These are phyloP conservation scores for Chelidonichthys spinosus DNA, from an alignment of 2,797 vertebrate genomes.

Conservation along the genomic window DNA sequence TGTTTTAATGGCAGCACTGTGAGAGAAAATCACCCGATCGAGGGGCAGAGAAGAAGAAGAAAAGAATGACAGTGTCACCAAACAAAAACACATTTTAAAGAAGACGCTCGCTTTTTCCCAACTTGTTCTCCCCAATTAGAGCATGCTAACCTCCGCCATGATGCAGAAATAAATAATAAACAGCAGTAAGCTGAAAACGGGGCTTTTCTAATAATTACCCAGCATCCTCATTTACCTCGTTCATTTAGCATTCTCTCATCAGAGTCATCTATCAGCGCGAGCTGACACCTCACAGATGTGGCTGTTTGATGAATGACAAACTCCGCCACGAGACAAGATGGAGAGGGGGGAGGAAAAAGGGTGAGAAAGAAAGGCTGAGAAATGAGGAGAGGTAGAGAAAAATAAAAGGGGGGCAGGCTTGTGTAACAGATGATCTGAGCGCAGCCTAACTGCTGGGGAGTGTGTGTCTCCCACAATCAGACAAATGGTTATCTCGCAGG, in stretches of 20 bases:
- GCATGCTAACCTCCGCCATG: slow-evolving; percentile 44
- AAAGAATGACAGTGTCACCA: slow-evolving; percentile 32
- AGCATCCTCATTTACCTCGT: slow-evolving; percentile 68
- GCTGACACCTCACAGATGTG: slow-evolving; percentile 81
- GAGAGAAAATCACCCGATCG: slow-evolving; percentile 18
- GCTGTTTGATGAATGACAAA: slow-evolving; percentile 80
- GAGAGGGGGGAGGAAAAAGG: slow-evolving; percentile 40
- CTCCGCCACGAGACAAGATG: slow-evolving; percentile 58
- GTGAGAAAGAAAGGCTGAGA: slow-evolving; percentile 44
- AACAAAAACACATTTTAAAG: slow-evolving; percentile 49
- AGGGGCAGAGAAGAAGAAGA: slow-evolving; percentile 34
- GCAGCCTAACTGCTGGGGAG: slow-evolving; percentile 76
- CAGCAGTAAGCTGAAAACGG: slow-evolving; percentile 65
- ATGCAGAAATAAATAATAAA: slow-evolving; percentile 72
- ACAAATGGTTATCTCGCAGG: slow-evolving; percentile 75
- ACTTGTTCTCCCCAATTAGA: slow-evolving; percentile 58
- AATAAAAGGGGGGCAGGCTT: slow-evolving; percentile 46
- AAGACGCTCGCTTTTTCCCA: slow-evolving; percentile 43
- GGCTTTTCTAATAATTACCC: slow-evolving; percentile 78
- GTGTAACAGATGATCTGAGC: slow-evolving; percentile 78
- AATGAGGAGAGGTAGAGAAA: slow-evolving; percentile 43
- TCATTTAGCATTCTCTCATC: slow-evolving; percentile 74
- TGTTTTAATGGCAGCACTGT: slow-evolving; percentile 14
- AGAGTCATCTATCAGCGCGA: slow-evolving; percentile 75
- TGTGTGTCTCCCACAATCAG: slow-evolving; percentile 73